Percentiles rank a stretch among this genome's conserved stretches.
Evolutionary conservation across 2,888 invertebrate species (phyloP).

Genomic region (Drosophila nigritarsus): DNA sequence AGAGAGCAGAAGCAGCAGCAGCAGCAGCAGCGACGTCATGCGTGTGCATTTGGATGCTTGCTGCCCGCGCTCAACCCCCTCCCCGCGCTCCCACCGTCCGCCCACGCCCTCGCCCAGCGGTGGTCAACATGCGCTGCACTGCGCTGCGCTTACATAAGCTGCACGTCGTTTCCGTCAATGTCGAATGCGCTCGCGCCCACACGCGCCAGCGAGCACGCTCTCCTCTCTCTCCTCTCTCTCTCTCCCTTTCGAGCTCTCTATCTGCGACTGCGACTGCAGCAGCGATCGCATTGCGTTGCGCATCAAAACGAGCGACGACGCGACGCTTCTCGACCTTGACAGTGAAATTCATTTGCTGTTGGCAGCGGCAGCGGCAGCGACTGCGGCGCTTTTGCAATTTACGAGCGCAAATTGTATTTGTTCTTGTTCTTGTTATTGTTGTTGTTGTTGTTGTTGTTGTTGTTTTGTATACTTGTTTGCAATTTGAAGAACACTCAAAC

Average conservation of each 20-base stretch:
- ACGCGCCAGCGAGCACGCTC: conserved; percentile 43
- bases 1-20: conserved; percentile 2
- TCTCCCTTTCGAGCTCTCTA: conserved; percentile 2
- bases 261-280: conserved; percentile 34
- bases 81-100: too few species aligned
- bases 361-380: conserved; percentile 34
- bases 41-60: conserved; percentile 61
- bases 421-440: too few species aligned
- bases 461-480: conserved; percentile 51
- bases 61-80: conserved; percentile 18
- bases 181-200: conserved; percentile 62
- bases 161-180: conserved; percentile 72
- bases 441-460: conserved; percentile 43
- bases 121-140: conserved; percentile 1
- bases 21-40: conserved; percentile 45
- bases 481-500: conserved; percentile 72
- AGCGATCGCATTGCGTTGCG: conserved; percentile 76
- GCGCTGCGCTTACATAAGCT: conserved; percentile 67
- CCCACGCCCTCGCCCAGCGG: background rate
- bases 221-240: conserved; percentile 4
- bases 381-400: conserved; percentile 77
- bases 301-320: conserved; percentile 73
- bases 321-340: conserved; percentile 82
- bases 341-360: conserved; percentile 81
- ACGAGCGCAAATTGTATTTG: conserved; percentile 68